Base-by-base conservation (phyloP, 2,113 vertebrate species). In the Sardina pilchardus region DNA sequence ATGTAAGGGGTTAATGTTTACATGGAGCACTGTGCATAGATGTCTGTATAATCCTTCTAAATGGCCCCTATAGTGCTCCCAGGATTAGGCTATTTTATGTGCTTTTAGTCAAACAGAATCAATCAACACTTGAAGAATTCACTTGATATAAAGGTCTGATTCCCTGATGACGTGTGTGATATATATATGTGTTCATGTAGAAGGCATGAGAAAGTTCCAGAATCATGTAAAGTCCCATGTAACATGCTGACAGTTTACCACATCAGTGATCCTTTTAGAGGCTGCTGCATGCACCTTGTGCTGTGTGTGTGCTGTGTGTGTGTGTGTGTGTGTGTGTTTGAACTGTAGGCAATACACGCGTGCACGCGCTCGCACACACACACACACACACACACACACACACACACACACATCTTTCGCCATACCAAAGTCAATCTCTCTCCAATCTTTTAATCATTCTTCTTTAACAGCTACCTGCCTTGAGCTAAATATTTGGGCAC, bases 381-480 rank as follows among this genome's bases (percentile, higher is more conserved):
- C 63, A 34, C 67, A 75, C 67, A 6, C 71, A 78, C 71, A 34
- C 63, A 34, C 63, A 71, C 26, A 71, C 26, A 34, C 63, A 71
- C 26, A 34, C 63, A 34, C 63, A 71, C 63, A 71, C 63, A 16
- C 26, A 71, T 26, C 6, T 67, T 8, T 14, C n/a, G 6, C n/a
- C 63, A 34, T 4, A 34, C 63, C n/a, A 4, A 14, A 34, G 8
- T 30, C 26, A 78, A 78, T 78, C 34, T 78, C 26, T 17, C 34
- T 36, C 34, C 71, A 78, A 78, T 78, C 47, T 48, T 85, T 85
- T 63, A 82, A 86, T 87, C 85, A 87, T 59, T 88, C 30, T 87
- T 42, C 24, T 85, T 84, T 88, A 85, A 85, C 82, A 53, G 88
- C 84, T 85, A 82, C 78, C 75, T 50, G 84, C 88, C 89, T 85